Percentiles rank a stretch among this genome's conserved stretches.
Evolutionary conservation across 1,140 invertebrate species (phyloP).

Genomic region (Camponotus floridanus): DNA sequence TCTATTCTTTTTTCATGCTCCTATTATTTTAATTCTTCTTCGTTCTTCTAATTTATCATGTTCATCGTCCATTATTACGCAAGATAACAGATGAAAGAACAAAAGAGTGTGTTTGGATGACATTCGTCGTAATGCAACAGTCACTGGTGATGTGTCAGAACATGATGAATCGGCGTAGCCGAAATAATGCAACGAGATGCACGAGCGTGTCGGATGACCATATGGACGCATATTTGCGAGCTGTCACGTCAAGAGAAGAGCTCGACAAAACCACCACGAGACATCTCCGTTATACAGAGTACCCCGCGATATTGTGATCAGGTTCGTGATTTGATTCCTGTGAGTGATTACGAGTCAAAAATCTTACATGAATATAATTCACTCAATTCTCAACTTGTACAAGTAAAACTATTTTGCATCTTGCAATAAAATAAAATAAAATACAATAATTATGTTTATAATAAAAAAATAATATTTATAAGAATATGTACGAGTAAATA

Average conservation of each 20-base stretch:
- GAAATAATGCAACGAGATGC: conserved; percentile 71
- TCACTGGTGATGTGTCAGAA: conserved; percentile 39
- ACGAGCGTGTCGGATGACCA: conserved; percentile 40
- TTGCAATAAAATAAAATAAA: neutral
- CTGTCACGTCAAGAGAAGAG: conserved; percentile 29
- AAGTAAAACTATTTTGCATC: neutral
- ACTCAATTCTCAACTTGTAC: neutral
- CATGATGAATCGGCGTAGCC: conserved; percentile 57
- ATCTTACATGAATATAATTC: neutral
- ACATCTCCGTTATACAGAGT: neutral
- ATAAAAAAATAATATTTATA: neutral
- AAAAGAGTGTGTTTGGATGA: conserved; percentile 32
- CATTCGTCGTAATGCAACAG: conserved; percentile 46
- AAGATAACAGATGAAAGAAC: conserved; percentile 49
- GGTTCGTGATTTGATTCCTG: neutral
- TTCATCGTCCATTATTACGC: conserved; percentile 32
- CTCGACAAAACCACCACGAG: conserved; percentile 34
- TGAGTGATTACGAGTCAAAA: conserved; percentile 23
- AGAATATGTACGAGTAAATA: too few species aligned
- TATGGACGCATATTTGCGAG: conserved; percentile 54
- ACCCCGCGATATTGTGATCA: conserved; percentile 7
- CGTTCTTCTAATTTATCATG: conserved; percentile 5
- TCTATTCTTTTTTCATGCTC: neutral
- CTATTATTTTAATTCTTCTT: neutral
- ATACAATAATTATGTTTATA: neutral